phyloP scores from a whole-genome alignment of 30 jellyfish, hydroid and myxozoan species.

The Cassiopea xamachana region DNA sequence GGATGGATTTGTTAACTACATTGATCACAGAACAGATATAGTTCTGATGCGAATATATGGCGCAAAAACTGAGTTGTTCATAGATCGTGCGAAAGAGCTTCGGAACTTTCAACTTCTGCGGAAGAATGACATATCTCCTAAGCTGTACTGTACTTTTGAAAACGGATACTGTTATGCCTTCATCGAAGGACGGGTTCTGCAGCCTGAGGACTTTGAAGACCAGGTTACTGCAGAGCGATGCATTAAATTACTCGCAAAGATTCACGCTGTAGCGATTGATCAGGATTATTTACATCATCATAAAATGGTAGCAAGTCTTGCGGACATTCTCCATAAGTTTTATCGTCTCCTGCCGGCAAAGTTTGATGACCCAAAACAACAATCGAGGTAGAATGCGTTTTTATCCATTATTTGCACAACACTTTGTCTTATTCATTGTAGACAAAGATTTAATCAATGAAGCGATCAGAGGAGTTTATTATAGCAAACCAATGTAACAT shows the following conservation, averaged over 20 bases:
- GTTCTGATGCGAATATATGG: slow-evolving; percentile 95
- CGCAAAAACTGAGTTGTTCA: slow-evolving; percentile 85
- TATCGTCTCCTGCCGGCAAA: slow-evolving; percentile 72
- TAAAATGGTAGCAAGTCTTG: slow-evolving; percentile 70
- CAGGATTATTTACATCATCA: slow-evolving; percentile 84
- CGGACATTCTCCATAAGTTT: slow-evolving; percentile 36
- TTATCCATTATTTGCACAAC: not conserved
- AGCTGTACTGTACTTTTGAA: slow-evolving; percentile 82
- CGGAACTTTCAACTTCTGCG: slow-evolving; percentile 81
- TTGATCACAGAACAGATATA: slow-evolving; percentile 77
- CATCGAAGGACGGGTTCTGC: slow-evolving; percentile 79
- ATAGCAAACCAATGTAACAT: no score
- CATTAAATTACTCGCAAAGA: slow-evolving; percentile 75
- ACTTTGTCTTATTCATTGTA: no score
- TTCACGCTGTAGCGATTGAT: slow-evolving; percentile 76
- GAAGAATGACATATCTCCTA: slow-evolving; percentile 77
- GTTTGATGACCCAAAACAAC: slow-evolving; percentile 71
- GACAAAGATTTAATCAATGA: no score
- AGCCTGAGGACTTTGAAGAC: slow-evolving; percentile 63
- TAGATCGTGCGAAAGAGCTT: slow-evolving; percentile 94
- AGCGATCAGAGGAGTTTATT: no score
- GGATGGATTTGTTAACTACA: slow-evolving; percentile 38
- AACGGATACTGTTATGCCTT: slow-evolving; percentile 91
- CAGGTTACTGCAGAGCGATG: slow-evolving; percentile 34
- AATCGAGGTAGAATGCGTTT: slow-evolving; percentile 50